Percentiles rank a stretch among this genome's conserved stretches.
These are phyloP conservation scores for Centropristis striata DNA, from an alignment of 2,113 vertebrate species.

Conservation along the genomic window DNA sequence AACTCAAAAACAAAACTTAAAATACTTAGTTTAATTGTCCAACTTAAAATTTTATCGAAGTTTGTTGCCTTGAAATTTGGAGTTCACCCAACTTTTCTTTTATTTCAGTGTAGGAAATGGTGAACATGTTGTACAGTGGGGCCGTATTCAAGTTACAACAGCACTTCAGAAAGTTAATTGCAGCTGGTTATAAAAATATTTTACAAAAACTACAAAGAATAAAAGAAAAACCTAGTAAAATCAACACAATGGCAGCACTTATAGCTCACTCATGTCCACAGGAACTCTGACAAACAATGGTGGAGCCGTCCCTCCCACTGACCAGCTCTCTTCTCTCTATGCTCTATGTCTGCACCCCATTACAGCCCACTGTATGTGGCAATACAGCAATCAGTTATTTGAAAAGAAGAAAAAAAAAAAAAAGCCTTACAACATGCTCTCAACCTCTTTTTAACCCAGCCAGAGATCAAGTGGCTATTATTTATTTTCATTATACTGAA, in stretches of 20 bases:
- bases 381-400: constrained; percentile 31
- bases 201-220: too few species aligned
- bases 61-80: too few species aligned
- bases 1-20: too few species aligned
- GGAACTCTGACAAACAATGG: constrained; percentile 14
- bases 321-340: constrained; percentile 8
- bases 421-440: constrained; percentile 34
- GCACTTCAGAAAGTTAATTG: not conserved
- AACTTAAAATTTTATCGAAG: too few species aligned
- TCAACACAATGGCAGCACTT: constrained; percentile 39
- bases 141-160: not conserved
- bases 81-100: too few species aligned
- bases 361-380: not conserved
- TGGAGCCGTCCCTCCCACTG: constrained; percentile 27
- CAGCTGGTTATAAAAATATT: too few species aligned
- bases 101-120: too few species aligned
- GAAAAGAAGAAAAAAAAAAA: too few species aligned
- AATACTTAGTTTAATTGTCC: too few species aligned
- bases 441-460: constrained; percentile 30
- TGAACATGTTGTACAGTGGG: not conserved
- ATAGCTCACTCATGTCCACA: constrained; percentile 12
- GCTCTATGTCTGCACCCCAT: not conserved
- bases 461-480: constrained; percentile 52
- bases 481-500: constrained; percentile 51
- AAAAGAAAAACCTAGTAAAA: not conserved